phyloP scores from a whole-genome alignment of 92 coral and sea anemone genomes.

The Zoanthus solanderi region DNA sequence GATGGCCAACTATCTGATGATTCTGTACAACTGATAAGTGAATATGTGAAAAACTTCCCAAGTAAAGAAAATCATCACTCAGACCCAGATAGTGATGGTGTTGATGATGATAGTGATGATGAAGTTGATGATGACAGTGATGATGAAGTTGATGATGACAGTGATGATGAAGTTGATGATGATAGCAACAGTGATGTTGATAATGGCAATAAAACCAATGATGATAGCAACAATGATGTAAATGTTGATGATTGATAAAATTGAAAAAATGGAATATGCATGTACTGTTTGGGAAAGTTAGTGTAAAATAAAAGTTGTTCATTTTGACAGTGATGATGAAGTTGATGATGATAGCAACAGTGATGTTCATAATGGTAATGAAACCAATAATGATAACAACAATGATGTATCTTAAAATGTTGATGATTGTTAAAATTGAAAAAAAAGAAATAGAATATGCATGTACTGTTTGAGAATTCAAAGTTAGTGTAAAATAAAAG shows the following conservation, averaged over 20 bases:
- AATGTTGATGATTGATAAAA: constrained; percentile 22
- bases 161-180: background rate
- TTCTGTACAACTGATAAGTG: constrained; percentile 48
- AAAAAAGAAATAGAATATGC: constrained; percentile 14
- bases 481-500: constrained; percentile 32
- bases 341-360: constrained; percentile 16
- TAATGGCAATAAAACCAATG: constrained; percentile 23
- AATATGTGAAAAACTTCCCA: constrained; percentile 46
- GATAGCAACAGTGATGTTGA: constrained; percentile 15
- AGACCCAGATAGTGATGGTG: background rate
- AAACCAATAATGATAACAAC: background rate
- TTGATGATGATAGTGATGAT: constrained; percentile 16
- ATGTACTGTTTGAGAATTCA: constrained; percentile 13
- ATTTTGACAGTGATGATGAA: constrained; percentile 17
- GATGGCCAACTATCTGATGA: constrained; percentile 50
- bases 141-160: background rate
- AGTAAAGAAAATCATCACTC: constrained; percentile 47
- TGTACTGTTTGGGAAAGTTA: constrained; percentile 25
- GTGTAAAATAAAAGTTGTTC: constrained; percentile 27
- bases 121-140: constrained; percentile 14
- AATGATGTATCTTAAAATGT: constrained; percentile 19
- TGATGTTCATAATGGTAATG: no score
- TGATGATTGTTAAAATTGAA: constrained; percentile 14
- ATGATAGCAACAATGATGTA: constrained; percentile 12
- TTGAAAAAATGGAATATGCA: constrained; percentile 28